These are phyloP conservation scores for Merodon equestris DNA, from an alignment of 2,888 invertebrate species.

Conservation along the genomic window DNA sequence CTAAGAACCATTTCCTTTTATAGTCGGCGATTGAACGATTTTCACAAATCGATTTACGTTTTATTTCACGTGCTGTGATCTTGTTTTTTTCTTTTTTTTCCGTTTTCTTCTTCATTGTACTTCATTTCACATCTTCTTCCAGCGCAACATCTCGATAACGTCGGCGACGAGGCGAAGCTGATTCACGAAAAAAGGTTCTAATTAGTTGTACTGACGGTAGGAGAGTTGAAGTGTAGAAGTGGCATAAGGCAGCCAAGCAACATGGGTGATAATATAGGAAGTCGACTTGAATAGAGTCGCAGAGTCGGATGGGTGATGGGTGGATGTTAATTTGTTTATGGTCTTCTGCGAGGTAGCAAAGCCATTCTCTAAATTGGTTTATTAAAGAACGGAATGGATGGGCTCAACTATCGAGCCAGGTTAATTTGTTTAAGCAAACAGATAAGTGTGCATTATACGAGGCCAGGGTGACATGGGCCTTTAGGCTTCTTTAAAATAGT, in stretches of 20 bases:
- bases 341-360: constrained; percentile 17
- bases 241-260: not conserved
- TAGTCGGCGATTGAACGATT: constrained; percentile 42
- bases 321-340: constrained; percentile 9
- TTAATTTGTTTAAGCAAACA: constrained; percentile 46
- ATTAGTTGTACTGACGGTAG: constrained; percentile 41
- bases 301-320: not conserved
- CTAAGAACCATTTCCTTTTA: constrained; percentile 58
- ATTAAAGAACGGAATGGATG: constrained; percentile 27
- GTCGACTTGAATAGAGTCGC: constrained; percentile 8
- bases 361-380: constrained; percentile 26
- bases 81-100: not conserved
- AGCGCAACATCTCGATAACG: no score
- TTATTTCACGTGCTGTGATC: constrained; percentile 35
- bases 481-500: no score
- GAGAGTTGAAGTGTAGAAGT: not conserved
- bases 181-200: constrained; percentile 55
- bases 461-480: not conserved
- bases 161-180: constrained; percentile 29
- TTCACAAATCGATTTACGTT: constrained; percentile 45
- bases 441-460: constrained; percentile 29
- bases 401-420: constrained; percentile 36
- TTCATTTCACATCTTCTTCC: no score
- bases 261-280: constrained; percentile 46
- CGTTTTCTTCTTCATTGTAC: constrained; percentile 3